Percentiles rank a stretch among this genome's conserved stretches.
phyloP scores from a whole-genome alignment of 2,113 vertebrate genomes.

The Ptyas mucosa region DNA sequence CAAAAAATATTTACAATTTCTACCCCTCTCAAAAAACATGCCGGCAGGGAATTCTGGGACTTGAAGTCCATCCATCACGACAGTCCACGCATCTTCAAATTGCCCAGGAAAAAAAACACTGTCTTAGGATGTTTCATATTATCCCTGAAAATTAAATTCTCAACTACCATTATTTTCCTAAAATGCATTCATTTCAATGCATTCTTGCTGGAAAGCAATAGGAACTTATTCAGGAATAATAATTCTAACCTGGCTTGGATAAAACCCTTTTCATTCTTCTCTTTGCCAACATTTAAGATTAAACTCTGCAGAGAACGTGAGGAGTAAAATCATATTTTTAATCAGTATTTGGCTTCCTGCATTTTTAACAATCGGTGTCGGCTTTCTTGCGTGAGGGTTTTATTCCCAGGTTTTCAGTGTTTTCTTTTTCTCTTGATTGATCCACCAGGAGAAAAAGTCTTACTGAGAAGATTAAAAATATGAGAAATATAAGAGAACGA shows the following conservation, averaged over 20 bases:
- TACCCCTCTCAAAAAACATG: background rate
- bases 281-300: background rate
- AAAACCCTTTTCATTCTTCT: background rate
- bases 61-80: background rate
- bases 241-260: background rate
- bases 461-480: background rate
- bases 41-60: too few relatives aligned
- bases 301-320: rapidly evolving
- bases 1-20: background rate
- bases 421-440: background rate
- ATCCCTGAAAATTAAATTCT: background rate
- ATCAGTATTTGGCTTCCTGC: background rate
- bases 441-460: background rate
- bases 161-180: background rate
- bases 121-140: background rate
- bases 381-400: background rate
- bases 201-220: background rate
- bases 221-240: background rate
- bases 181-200: background rate
- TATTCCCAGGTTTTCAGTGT: background rate
- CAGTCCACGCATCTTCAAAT: background rate
- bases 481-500: background rate
- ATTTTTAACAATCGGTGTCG: background rate
- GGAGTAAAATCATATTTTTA: background rate
- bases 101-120: background rate